Percentiles rank a stretch among this genome's conserved stretches.
phyloP scores from a whole-genome alignment of 2,797 vertebrate species.

The Darevskia nairensis region DNA sequence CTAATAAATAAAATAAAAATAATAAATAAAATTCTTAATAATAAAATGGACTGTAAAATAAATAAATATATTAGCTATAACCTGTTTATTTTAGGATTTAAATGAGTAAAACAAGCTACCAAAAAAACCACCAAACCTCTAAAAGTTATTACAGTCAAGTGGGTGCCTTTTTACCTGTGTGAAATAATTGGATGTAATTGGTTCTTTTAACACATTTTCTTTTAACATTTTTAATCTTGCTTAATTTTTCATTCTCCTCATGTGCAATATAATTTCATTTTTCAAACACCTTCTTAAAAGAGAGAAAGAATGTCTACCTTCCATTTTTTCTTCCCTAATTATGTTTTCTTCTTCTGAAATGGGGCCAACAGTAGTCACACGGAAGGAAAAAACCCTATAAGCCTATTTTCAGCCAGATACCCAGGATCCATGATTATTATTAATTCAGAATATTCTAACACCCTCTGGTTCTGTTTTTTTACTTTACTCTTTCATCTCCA shows the following conservation, averaged over 20 bases:
- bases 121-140: not conserved
- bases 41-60: not conserved
- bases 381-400: not conserved
- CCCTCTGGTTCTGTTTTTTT: not conserved
- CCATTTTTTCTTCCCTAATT: constrained; percentile 18
- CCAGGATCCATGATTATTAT: not conserved
- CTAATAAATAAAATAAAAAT: no score
- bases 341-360: not conserved
- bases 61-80: not conserved
- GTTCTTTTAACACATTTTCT: constrained; percentile 12
- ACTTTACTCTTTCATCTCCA: not conserved
- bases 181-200: constrained; percentile 22
- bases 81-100: not conserved
- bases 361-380: not conserved
- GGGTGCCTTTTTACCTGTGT: not conserved
- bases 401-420: not conserved
- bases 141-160: constrained; percentile 11
- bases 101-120: not conserved
- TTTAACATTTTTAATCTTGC: constrained; percentile 15
- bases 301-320: not conserved
- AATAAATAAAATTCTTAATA: no score
- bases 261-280: constrained; percentile 33
- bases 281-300: constrained; percentile 9
- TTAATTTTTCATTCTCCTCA: not conserved
- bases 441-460: constrained; percentile 8